Percentiles rank a stretch among this genome's conserved stretches.
Evolutionary conservation across 2,888 invertebrate genomes (phyloP).

Genomic region (Siphlonurus alternatus): DNA sequence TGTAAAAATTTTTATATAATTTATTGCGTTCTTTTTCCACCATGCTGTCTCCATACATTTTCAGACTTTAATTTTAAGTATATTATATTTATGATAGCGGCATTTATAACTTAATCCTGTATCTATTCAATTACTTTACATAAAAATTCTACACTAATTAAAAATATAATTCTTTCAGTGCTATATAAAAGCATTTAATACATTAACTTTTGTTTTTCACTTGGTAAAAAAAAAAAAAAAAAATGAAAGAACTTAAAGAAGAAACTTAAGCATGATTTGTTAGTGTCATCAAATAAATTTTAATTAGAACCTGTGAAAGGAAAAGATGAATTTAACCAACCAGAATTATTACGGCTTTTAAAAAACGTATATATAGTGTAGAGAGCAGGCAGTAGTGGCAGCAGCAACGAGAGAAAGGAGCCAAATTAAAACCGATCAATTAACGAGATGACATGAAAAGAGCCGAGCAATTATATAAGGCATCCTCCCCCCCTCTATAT

Average conservation of each 20-base stretch:
- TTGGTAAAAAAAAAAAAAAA: background rate
- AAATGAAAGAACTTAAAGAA: background rate
- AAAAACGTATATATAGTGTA: background rate
- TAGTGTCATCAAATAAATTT: slow-evolving; percentile 2
- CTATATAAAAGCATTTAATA: too few relatives aligned
- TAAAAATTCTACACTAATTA: too few relatives aligned
- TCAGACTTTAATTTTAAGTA: too few relatives aligned
- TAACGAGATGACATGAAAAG: slow-evolving; percentile 2
- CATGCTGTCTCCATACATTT: too few relatives aligned
- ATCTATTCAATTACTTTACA: too few relatives aligned
- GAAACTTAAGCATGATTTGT: background rate
- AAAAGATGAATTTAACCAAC: background rate
- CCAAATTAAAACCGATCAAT: slow-evolving; percentile 4
- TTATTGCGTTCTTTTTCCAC: too few relatives aligned
- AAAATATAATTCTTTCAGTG: too few relatives aligned
- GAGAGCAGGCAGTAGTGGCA: background rate
- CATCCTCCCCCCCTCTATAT: background rate
- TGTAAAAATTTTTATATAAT: too few relatives aligned
- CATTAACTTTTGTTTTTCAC: too few relatives aligned
- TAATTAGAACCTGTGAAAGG: background rate
- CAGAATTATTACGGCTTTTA: background rate
- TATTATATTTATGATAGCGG: too few relatives aligned
- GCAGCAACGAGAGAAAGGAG: background rate
- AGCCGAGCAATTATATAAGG: slow-evolving; percentile 1
- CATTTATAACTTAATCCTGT: too few relatives aligned